A percentile compares a stretch with the other conserved stretches of the same genome.
Evolutionary conservation across 2,113 vertebrate genomes (phyloP).

Genomic region (Sigmodon hispidus): DNA sequence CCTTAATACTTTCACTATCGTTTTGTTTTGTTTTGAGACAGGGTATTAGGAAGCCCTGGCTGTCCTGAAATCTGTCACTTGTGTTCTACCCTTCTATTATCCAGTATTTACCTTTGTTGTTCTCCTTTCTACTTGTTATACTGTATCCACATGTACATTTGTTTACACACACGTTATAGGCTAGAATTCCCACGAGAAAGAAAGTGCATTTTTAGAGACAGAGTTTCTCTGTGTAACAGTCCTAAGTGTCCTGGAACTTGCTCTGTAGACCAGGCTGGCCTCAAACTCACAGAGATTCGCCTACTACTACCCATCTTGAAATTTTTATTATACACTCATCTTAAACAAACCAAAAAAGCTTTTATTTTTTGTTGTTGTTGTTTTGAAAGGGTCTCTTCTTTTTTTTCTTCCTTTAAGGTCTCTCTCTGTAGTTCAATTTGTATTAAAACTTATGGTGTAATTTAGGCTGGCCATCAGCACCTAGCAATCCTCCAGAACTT

Average conservation of each 20-base stretch:
- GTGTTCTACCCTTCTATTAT: not conserved
- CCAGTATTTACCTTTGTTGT: not conserved
- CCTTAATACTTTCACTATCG: not conserved
- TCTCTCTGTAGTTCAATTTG: not conserved
- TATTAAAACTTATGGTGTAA: not conserved
- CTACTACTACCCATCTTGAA: too few relatives aligned
- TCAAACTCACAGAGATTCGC: too few relatives aligned
- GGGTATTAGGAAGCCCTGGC: not conserved
- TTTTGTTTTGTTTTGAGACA: not conserved
- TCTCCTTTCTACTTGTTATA: not conserved
- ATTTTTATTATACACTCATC: not conserved
- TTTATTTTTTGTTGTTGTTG: not conserved
- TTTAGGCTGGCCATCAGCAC: not conserved
- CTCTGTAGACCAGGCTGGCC: too few relatives aligned
- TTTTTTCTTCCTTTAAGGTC: too few relatives aligned
- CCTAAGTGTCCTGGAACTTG: too few relatives aligned
- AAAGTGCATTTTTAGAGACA: not conserved
- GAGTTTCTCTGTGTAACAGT: too few relatives aligned
- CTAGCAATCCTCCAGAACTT: not conserved
- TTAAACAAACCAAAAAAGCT: not conserved
- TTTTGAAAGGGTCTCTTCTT: not conserved
- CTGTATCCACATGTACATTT: not conserved
- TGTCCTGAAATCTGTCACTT: not conserved
- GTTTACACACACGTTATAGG: not conserved
- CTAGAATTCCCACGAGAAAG: not conserved